These are phyloP conservation scores for Diachasma alloeum DNA, from an alignment of 1,140 invertebrate species.

Conservation along the genomic window DNA sequence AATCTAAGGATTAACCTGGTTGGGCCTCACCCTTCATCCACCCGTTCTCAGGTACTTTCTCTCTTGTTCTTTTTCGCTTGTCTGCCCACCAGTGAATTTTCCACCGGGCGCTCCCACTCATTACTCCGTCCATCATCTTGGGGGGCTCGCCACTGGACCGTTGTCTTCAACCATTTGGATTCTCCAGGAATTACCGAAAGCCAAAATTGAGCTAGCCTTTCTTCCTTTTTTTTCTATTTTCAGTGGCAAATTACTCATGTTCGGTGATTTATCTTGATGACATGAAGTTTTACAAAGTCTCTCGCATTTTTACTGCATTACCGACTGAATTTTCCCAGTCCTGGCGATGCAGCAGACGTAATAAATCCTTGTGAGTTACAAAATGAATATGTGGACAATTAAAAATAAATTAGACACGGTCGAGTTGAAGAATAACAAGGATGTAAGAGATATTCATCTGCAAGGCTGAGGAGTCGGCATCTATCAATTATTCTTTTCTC, in stretches of 20 bases:
- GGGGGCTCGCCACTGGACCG: neutral
- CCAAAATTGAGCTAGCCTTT: neutral
- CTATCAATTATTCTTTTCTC: no score
- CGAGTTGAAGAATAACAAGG: no score
- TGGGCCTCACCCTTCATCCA: neutral
- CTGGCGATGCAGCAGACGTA: no score
- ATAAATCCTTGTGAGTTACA: no score
- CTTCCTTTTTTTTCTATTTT: neutral
- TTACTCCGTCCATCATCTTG: neutral
- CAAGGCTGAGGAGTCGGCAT: no score
- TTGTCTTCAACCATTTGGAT: neutral
- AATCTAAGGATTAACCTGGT: constrained; percentile 43
- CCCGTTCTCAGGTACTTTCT: constrained; percentile 6
- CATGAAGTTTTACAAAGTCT: neutral
- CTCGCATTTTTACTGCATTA: no score
- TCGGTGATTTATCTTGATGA: neutral
- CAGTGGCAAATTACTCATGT: neutral
- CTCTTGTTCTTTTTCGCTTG: constrained; percentile 3
- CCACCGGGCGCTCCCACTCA: neutral
- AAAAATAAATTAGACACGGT: no score
- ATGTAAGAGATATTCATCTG: no score
- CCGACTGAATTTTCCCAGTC: no score
- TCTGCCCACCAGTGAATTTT: neutral
- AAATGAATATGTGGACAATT: no score
- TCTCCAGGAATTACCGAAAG: neutral